phyloP scores from a whole-genome alignment of 2,888 invertebrate species.

The Pollenia griseotomentosa region DNA sequence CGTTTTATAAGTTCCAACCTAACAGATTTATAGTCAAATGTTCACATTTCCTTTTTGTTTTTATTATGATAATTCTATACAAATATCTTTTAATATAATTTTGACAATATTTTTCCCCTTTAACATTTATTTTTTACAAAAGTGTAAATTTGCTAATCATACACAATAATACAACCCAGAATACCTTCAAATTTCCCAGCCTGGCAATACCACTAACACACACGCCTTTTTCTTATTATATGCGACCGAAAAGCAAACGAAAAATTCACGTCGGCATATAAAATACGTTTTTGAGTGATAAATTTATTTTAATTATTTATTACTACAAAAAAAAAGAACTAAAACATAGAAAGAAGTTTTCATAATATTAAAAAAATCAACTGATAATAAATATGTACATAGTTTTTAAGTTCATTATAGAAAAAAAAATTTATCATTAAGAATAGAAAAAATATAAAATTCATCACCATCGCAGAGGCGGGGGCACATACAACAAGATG shows the following conservation, averaged over 20 bases:
- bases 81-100: no score
- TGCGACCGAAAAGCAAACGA: conserved; percentile 62
- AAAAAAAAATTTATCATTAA: conserved; percentile 7
- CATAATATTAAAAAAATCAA: background rate
- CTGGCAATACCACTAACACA: conserved; percentile 71
- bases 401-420: conserved; percentile 21
- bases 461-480: conserved; percentile 55
- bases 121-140: no score
- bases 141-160: no score
- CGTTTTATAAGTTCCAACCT: no score
- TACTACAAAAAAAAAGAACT: background rate
- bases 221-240: conserved; percentile 72
- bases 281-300: conserved; percentile 43
- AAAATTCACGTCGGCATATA: conserved; percentile 59
- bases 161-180: conserved; percentile 33
- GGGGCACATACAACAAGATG: conserved; percentile 72
- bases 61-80: no score
- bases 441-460: conserved; percentile 38
- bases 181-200: background rate
- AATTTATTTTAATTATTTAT: conserved; percentile 24
- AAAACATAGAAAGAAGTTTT: background rate
- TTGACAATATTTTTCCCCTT: no score
- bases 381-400: background rate
- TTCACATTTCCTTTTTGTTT: no score
- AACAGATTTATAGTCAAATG: no score